Conservation (phyloP, 2,113 vertebrate genomes). For the Oriolus oriolus region DNA sequence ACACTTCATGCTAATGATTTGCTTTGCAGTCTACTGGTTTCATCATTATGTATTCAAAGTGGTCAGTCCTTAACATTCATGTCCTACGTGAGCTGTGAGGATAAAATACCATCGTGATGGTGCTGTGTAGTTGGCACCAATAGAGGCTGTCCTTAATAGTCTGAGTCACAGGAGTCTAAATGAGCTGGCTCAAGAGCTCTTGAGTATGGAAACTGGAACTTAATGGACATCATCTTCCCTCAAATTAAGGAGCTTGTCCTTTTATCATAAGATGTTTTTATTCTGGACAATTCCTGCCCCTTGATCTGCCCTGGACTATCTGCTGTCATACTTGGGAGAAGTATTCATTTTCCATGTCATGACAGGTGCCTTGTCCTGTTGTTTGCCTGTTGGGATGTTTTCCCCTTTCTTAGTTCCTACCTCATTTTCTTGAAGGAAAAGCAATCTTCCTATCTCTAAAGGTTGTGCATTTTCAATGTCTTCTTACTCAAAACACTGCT, state of each 20-base stretch:
- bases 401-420: background rate
- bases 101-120: background rate
- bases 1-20: background rate
- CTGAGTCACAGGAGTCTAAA: background rate
- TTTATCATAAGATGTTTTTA: background rate
- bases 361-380: background rate
- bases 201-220: background rate
- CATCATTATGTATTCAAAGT: background rate
- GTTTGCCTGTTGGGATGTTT: background rate
- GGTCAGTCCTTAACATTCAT: background rate
- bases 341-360: background rate
- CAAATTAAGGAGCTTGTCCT: background rate
- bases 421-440: background rate
- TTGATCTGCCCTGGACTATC: background rate
- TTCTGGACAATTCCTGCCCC: accelerated
- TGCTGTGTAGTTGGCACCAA: background rate
- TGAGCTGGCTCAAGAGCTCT: background rate
- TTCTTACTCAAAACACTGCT: background rate
- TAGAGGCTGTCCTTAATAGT: background rate
- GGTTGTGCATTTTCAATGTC: background rate
- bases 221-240: background rate
- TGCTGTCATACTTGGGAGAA: background rate
- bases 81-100: background rate
- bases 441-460: background rate
- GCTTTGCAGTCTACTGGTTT: background rate